Evolutionary conservation across 2,888 invertebrate genomes (phyloP), one percentile per base, ranked within the genome.

Genomic region (Pseudeuparius sepicola): DNA sequence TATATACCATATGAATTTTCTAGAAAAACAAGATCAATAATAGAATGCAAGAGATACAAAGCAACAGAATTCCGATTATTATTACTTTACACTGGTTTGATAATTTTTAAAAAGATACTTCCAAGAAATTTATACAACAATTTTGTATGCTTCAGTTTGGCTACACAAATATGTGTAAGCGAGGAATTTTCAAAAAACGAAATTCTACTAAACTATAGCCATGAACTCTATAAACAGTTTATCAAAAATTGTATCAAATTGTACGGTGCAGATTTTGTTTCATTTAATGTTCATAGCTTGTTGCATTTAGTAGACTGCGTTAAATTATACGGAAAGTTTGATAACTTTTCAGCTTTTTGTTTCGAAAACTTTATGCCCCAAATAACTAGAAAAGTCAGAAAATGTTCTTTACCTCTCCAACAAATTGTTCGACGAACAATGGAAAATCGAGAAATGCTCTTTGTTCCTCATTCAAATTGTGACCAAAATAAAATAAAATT

Each of bases 61-160:
- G 41, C 41, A 6, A 36, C 38, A 26, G 41, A 41, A 31, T 41
- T 41, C 34, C 32, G 41, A 33, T 23, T 41, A n/a, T 32, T 36
- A 13, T 18, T 41, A 23, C 31, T 41, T 11, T 41, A 41, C 27
- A 31, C 36, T 9, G 41, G 37, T 13, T 11, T 29, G 9, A 25
- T 41, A 24, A 32, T 41, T 24, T 41, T 41, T 31, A 30, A 15
- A 17, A 35, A 35, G n/a, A 10, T 28, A 18, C 14, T 39, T 14
- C 14, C 31, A 13, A 15, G 10, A 7, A 38, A 29, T 32, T 14
- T 27, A 14, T 41, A 37, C 18, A 31, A 35, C 4, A 37, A 37
- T 26, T 37, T 37, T 37, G 10, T 40, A 1, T 32, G 27, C 15
- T 20, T 40, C 7, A 34, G 37, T 31, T 5, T 40, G 5, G 40